phyloP scores from a whole-genome alignment of 2,797 vertebrate genomes.

The Paratrypauchen microcephalus region DNA sequence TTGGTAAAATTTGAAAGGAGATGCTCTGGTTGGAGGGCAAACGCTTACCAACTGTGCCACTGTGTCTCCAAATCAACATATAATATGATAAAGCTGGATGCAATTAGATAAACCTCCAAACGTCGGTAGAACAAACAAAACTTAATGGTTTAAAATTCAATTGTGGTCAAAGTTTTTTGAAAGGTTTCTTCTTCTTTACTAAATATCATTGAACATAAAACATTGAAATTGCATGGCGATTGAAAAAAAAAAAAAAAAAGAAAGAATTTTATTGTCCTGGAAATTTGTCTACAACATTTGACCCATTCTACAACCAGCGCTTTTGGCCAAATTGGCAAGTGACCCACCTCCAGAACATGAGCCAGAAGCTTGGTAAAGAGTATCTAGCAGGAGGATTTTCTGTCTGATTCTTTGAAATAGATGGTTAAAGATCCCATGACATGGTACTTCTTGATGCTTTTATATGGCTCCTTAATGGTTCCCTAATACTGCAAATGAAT shows the following conservation, averaged over 20 bases:
- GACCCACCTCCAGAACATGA: background rate
- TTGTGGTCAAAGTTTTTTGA: background rate
- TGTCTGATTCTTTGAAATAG: background rate
- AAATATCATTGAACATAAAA: no score
- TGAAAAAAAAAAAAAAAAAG: no score
- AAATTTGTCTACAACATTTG: background rate
- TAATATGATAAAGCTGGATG: background rate
- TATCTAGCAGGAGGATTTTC: background rate
- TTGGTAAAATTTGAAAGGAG: background rate
- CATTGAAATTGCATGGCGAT: no score
- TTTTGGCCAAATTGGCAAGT: background rate
- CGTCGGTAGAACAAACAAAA: background rate
- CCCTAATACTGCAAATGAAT: no score
- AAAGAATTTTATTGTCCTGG: background rate
- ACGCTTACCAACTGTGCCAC: background rate
- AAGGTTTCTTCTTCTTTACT: background rate
- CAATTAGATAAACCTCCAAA: background rate
- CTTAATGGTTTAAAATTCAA: background rate
- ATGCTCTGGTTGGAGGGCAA: background rate
- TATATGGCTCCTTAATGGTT: no score
- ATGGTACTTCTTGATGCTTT: no score
- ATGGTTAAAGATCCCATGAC: no score
- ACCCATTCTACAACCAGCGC: background rate
- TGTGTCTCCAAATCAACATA: background rate
- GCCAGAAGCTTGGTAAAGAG: background rate